These are phyloP conservation scores for Ciconia maguari DNA, from an alignment of 2,113 vertebrate species.

Conservation along the genomic window DNA sequence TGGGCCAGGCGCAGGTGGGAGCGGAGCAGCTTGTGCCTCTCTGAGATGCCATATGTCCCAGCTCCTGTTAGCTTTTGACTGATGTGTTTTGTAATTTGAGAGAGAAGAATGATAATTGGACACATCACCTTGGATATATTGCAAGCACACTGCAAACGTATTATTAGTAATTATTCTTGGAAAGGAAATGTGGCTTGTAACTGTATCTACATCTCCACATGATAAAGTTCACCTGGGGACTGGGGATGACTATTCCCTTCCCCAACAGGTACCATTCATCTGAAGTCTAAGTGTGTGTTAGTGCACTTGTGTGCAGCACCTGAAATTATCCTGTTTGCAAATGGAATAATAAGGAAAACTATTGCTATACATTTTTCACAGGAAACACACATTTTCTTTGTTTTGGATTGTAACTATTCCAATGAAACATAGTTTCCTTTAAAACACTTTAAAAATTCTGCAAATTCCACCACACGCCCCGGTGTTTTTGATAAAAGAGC, in stretches of 20 bases:
- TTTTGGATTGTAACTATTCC: background rate
- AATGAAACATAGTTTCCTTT: background rate
- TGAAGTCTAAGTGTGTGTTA: background rate
- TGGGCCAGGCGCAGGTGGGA: background rate
- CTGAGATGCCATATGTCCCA: background rate
- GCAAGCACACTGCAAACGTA: rapidly evolving
- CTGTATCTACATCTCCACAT: background rate
- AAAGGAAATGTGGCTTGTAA: background rate
- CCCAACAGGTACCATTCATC: background rate
- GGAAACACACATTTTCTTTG: background rate
- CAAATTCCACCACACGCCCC: background rate
- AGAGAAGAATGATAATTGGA: background rate
- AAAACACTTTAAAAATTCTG: background rate
- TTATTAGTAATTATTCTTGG: background rate
- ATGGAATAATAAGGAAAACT: background rate
- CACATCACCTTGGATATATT: background rate
- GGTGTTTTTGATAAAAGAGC: background rate
- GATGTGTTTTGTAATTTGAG: conserved; percentile 14
- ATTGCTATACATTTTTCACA: background rate
- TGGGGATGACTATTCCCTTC: background rate
- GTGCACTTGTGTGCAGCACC: background rate
- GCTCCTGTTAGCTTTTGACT: conserved; percentile 4
- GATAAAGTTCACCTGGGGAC: background rate
- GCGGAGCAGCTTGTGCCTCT: background rate
- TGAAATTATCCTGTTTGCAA: background rate